phyloP scores from a whole-genome alignment of 2,888 invertebrate species.

The Gastrophysa polygoni region DNA sequence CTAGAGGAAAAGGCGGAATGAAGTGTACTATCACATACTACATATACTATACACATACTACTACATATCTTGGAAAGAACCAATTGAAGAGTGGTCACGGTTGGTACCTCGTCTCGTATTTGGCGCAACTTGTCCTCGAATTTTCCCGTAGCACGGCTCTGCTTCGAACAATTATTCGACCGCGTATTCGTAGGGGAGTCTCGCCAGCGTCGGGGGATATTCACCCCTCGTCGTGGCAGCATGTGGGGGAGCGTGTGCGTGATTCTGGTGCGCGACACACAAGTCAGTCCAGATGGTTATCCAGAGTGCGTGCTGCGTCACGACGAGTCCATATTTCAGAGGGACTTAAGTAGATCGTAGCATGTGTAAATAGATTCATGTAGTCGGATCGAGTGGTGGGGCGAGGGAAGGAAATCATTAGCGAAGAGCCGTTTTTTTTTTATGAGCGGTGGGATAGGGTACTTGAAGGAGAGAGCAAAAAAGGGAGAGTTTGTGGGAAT shows the following conservation, averaged over 20 bases:
- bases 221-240: conserved; percentile 27
- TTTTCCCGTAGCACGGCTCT: conserved; percentile 27
- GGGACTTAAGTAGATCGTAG: conserved; percentile 37
- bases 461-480: conserved; percentile 1
- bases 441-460: conserved; percentile 24
- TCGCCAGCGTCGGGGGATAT: conserved; percentile 21
- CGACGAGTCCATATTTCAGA: conserved; percentile 51
- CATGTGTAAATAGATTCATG: conserved; percentile 41
- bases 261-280: too few relatives aligned
- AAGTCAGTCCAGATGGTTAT: conserved; percentile 49
- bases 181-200: conserved; percentile 42
- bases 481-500: not conserved
- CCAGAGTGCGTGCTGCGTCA: conserved; percentile 43
- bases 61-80: too few relatives aligned
- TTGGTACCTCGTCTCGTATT: too few relatives aligned
- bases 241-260: conserved; percentile 32
- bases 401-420: conserved; percentile 26
- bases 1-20: too few relatives aligned
- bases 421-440: conserved; percentile 30
- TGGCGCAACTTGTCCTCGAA: too few relatives aligned
- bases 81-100: too few relatives aligned
- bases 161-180: conserved; percentile 54
- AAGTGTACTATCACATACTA: too few relatives aligned
- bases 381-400: conserved; percentile 25
- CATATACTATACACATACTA: too few relatives aligned